These are phyloP conservation scores for Camptogramma bilineatum DNA, from an alignment of 2,888 invertebrate genomes.

Conservation along the genomic window DNA sequence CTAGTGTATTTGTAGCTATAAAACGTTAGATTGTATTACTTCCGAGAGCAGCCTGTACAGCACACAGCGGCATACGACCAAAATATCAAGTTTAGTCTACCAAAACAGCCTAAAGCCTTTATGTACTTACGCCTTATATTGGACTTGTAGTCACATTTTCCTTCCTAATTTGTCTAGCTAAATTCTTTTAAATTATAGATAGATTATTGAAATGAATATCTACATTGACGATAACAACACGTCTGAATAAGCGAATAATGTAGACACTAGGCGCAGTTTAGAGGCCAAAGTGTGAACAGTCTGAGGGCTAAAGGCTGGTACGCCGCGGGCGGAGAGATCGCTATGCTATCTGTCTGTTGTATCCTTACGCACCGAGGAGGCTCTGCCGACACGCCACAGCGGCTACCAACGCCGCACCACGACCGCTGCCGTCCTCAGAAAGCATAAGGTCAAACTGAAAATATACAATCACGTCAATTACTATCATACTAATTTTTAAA, in stretches of 20 bases:
- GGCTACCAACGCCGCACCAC: conserved; percentile 98
- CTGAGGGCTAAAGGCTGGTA: conserved; percentile 45
- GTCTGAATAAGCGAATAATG: conserved; percentile 30
- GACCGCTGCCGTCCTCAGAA: conserved; percentile 98
- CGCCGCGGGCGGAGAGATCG: conserved; percentile 52
- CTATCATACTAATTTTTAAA: not conserved
- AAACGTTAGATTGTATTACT: conserved; percentile 30
- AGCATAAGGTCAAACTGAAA: conserved; percentile 96
- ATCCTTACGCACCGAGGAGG: conserved; percentile 52
- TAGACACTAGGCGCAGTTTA: conserved; percentile 22
- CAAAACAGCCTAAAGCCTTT: conserved; percentile 45
- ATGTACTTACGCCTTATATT: conserved; percentile 38
- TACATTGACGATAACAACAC: conserved; percentile 14
- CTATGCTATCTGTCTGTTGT: conserved; percentile 32
- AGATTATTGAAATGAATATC: conserved; percentile 13
- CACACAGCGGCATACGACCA: conserved; percentile 53
- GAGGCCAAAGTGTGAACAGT: conserved; percentile 32
- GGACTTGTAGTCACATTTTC: conserved; percentile 35
- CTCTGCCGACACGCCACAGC: conserved; percentile 92
- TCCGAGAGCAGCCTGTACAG: conserved; percentile 50
- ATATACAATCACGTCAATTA: not conserved
- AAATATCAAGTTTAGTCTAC: conserved; percentile 45
- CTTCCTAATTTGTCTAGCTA: conserved; percentile 28
- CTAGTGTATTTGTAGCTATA: conserved; percentile 51
- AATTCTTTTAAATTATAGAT: conserved; percentile 28